Conservation (phyloP, 2,797 vertebrate species). For the Gymnoscopelus microlampas region DNA sequence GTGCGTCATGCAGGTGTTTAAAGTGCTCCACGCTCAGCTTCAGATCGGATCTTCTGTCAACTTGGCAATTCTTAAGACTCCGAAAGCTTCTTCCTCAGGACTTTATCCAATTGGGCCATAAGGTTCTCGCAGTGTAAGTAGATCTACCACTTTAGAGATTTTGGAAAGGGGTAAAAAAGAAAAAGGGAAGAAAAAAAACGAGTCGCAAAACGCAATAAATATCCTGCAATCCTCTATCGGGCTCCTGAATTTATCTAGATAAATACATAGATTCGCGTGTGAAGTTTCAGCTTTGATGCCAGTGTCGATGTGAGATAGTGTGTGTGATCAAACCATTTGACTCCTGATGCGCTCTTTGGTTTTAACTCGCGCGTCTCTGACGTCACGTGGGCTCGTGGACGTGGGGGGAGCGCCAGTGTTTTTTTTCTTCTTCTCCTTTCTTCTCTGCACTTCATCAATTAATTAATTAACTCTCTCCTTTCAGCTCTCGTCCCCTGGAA, state of each 20-base stretch:
- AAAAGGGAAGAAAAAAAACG: too few species aligned
- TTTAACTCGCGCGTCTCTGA: conserved; percentile 76
- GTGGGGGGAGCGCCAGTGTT: too few species aligned
- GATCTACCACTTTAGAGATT: too few species aligned
- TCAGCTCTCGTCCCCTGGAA: conserved; percentile 35
- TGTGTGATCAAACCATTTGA: conserved; percentile 60
- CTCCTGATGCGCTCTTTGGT: conserved; percentile 68
- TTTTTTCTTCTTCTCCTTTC: too few species aligned
- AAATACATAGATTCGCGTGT: too few species aligned
- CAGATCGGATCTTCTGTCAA: conserved; percentile 8
- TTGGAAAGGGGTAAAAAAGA: too few species aligned
- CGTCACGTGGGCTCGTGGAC: conserved; percentile 59
- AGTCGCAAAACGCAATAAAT: too few species aligned
- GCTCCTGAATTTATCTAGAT: too few species aligned
- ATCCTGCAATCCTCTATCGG: too few species aligned
- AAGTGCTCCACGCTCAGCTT: conserved; percentile 27
- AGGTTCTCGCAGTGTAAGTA: too few species aligned
- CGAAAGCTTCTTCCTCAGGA: conserved; percentile 3
- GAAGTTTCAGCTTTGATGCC: too few species aligned
- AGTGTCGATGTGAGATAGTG: background rate
- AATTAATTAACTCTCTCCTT: conserved; percentile 59
- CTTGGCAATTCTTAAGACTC: conserved; percentile 15
- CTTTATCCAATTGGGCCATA: conserved; percentile 7
- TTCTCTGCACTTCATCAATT: conserved; percentile 60
- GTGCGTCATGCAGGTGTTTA: conserved; percentile 11